phyloP scores from a whole-genome alignment of 2,113 vertebrate species.

The Ursus arctos region DNA sequence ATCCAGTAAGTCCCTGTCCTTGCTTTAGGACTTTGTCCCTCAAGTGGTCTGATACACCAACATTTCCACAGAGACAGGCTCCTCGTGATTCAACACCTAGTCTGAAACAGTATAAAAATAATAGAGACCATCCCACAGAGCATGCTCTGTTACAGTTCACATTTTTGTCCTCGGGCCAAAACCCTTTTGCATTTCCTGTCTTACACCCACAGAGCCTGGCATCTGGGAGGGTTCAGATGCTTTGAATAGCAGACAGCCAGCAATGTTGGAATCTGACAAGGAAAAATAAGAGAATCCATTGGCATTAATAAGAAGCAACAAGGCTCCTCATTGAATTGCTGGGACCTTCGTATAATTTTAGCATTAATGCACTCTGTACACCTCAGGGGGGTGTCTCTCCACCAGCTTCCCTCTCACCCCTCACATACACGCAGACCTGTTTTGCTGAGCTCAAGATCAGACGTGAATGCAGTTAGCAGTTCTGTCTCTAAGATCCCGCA shows the following conservation, averaged over 20 bases:
- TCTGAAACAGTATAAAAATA: background rate
- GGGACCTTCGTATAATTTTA: background rate
- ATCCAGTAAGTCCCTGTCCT: background rate
- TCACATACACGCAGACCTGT: background rate
- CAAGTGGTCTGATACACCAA: background rate
- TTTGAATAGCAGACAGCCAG: background rate
- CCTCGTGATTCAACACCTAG: background rate
- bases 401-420: background rate
- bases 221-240: background rate
- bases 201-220: constrained; percentile 39
- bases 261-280: background rate
- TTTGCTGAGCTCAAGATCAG: background rate
- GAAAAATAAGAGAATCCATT: background rate
- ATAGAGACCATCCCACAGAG: background rate
- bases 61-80: background rate
- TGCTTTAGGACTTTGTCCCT: background rate
- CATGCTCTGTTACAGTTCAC: background rate
- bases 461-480: background rate
- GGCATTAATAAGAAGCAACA: constrained; percentile 28
- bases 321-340: background rate
- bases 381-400: background rate
- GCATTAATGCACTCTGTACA: background rate
- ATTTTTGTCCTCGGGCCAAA: constrained; percentile 53
- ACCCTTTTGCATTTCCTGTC: constrained; percentile 53
- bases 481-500: background rate